phyloP scores from a whole-genome alignment of 2,797 vertebrate species.

The Enteromius fasciolatus region DNA sequence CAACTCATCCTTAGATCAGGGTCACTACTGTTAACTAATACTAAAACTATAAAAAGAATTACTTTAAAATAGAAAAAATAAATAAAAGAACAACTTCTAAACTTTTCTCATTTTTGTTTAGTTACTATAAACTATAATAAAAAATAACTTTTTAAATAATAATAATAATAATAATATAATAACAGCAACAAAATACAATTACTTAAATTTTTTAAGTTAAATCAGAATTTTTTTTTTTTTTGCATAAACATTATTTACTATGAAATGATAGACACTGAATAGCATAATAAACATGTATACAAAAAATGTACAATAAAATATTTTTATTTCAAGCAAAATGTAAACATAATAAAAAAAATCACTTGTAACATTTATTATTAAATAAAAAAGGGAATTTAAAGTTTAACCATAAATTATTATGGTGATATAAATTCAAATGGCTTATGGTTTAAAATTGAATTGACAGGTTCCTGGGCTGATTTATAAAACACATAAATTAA shows the following conservation, averaged over 20 bases:
- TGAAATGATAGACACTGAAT: background rate
- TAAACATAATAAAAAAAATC: background rate
- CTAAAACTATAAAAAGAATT: background rate
- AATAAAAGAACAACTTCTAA: background rate
- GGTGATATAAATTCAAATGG: background rate
- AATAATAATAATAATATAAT: background rate
- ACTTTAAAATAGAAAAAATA: background rate
- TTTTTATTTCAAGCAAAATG: background rate
- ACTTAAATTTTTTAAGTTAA: background rate
- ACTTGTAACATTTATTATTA: background rate
- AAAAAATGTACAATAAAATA: too few species aligned
- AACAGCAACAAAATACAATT: background rate
- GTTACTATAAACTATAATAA: background rate
- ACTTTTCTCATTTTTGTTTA: background rate
- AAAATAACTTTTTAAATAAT: background rate
- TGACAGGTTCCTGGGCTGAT: background rate
- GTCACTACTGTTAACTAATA: background rate
- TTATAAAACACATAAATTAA: background rate
- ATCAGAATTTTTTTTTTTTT: too few species aligned
- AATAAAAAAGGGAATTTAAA: background rate
- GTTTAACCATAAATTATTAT: background rate
- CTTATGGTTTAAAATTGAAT: background rate
- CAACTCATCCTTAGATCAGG: slow-evolving; percentile 39
- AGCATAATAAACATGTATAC: background rate
- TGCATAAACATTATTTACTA: background rate